These are phyloP conservation scores for Vandiemenella viatica DNA, from an alignment of 2,888 invertebrate genomes.

Conservation along the genomic window DNA sequence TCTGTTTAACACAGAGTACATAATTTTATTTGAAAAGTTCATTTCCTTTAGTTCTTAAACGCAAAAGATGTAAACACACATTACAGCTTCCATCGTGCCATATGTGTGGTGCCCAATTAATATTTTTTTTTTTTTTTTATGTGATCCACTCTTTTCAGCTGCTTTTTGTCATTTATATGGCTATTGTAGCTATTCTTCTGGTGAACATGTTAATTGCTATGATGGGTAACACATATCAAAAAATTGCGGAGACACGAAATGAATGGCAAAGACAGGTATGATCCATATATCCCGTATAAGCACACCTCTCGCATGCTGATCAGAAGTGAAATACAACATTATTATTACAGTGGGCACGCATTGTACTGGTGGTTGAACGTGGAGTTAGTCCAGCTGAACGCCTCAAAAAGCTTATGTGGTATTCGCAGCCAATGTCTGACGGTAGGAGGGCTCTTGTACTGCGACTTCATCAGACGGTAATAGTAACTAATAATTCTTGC, in stretches of 20 bases:
- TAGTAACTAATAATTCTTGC: not conserved
- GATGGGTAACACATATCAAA: constrained; percentile 99
- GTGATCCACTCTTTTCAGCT: constrained; percentile 44
- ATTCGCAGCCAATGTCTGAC: constrained; percentile 89
- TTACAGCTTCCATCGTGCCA: too few relatives aligned
- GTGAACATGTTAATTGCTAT: constrained; percentile 98
- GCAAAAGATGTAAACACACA: too few relatives aligned
- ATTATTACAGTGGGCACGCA: constrained; percentile 76
- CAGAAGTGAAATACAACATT: too few relatives aligned
- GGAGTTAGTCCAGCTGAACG: constrained; percentile 86
- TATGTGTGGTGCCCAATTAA: not conserved
- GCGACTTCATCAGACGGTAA: constrained; percentile 75
- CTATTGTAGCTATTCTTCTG: constrained; percentile 82
- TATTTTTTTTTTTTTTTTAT: not conserved
- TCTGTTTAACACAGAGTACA: too few relatives aligned
- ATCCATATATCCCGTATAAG: too few relatives aligned
- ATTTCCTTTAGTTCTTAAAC: too few relatives aligned
- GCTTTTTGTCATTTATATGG: constrained; percentile 94
- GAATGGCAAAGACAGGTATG: constrained; percentile 87
- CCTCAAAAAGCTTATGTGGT: constrained; percentile 68
- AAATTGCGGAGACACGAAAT: constrained; percentile 91
- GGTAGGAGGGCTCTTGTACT: constrained; percentile 73
- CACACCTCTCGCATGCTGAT: too few relatives aligned
- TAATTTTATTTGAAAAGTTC: too few relatives aligned
- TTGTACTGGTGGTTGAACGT: constrained; percentile 90